phyloP scores from a whole-genome alignment of 1,140 invertebrate species.

The Aphaenogaster ashmeadi region DNA sequence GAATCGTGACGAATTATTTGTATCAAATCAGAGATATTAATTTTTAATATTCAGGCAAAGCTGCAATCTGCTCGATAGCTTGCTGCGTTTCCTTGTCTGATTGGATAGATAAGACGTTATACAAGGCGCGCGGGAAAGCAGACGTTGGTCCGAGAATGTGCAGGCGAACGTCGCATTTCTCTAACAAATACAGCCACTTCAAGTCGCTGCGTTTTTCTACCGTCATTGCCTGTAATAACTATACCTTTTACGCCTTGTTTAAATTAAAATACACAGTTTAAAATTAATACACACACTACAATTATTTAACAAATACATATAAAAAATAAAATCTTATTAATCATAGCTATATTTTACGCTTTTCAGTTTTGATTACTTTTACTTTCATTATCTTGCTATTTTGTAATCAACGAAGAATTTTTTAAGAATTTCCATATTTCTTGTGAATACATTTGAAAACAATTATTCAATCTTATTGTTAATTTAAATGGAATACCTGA shows the following conservation, averaged over 20 bases:
- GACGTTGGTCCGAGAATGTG: constrained; percentile 82
- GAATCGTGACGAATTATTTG: background rate
- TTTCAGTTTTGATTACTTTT: background rate
- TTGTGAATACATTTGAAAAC: background rate
- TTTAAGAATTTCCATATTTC: background rate
- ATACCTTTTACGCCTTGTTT: background rate
- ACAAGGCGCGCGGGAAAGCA: constrained; percentile 77
- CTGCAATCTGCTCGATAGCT: background rate
- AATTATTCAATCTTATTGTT: background rate
- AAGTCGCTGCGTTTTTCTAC: constrained; percentile 75
- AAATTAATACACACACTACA: background rate
- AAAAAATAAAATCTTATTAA: background rate
- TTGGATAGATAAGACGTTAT: constrained; percentile 83
- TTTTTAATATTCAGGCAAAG: background rate
- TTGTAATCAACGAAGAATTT: background rate
- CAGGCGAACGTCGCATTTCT: constrained; percentile 79
- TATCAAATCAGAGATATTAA: background rate
- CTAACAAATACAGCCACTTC: constrained; percentile 80
- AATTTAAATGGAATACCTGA: constrained; percentile 72
- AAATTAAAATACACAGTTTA: background rate
- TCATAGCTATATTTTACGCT: background rate
- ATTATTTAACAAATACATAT: background rate
- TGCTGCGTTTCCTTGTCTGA: constrained; percentile 35
- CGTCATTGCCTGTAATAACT: constrained; percentile 77
- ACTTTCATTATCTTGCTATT: background rate